phyloP scores from a whole-genome alignment of 2,797 vertebrate genomes.

The Podargus strigoides region DNA sequence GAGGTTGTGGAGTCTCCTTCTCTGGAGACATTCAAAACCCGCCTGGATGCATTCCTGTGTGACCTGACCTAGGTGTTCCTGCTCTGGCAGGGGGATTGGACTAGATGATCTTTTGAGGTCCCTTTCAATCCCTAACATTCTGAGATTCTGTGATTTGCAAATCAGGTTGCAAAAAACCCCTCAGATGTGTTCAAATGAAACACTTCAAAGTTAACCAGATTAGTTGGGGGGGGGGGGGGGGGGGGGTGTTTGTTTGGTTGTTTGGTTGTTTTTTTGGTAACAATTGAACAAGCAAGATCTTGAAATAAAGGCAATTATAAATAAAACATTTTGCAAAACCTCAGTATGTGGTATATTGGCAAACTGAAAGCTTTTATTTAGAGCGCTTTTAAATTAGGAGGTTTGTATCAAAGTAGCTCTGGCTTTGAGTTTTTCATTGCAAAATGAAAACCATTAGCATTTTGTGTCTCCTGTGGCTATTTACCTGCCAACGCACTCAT shows the following conservation, averaged over 20 bases:
- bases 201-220: neutral
- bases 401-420: neutral
- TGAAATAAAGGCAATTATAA: neutral
- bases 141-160: too few species aligned
- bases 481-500: neutral
- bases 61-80: too few species aligned
- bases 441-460: neutral
- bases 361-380: slow-evolving; percentile 14
- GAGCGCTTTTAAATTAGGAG: neutral
- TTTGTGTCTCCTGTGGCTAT: slow-evolving; percentile 11
- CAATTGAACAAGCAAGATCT: neutral
- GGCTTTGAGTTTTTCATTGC: neutral
- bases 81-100: too few species aligned
- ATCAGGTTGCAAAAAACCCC: neutral
- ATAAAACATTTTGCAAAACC: neutral
- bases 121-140: too few species aligned
- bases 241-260: too few species aligned
- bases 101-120: too few species aligned
- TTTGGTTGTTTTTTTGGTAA: neutral
- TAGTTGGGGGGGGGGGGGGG: too few species aligned
- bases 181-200: neutral
- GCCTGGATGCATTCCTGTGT: too few species aligned
- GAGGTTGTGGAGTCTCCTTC: too few species aligned
- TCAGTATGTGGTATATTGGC: neutral
- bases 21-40: too few species aligned